Percentiles rank a stretch among this genome's conserved stretches.
Conservation (phyloP, 2,888 invertebrate genomes). For the Venusia cambrica region DNA sequence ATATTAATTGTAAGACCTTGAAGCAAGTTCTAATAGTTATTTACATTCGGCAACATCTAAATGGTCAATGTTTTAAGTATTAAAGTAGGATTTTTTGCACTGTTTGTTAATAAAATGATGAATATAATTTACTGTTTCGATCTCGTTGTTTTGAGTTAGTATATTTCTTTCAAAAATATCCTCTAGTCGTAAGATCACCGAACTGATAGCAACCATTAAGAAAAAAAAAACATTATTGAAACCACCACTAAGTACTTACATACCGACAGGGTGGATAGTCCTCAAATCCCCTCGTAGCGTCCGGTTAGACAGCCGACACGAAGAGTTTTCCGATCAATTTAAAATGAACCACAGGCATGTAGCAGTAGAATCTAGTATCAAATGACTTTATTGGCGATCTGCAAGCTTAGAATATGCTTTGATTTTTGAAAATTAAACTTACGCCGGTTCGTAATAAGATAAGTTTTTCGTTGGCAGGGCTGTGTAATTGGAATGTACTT, state of each 20-base stretch:
- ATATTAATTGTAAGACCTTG: too few relatives aligned
- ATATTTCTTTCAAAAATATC: too few relatives aligned
- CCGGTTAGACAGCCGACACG: conserved; percentile 38
- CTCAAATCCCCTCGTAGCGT: conserved; percentile 41
- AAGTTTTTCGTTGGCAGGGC: conserved; percentile 4
- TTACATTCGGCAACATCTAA: too few relatives aligned
- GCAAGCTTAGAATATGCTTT: too few relatives aligned
- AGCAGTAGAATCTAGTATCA: conserved; percentile 5
- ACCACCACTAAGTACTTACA: conserved; percentile 23
- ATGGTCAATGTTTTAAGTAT: too few relatives aligned
- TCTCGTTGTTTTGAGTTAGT: too few relatives aligned
- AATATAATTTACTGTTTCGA: too few relatives aligned
- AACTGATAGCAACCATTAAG: conserved; percentile 19
- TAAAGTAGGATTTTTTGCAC: too few relatives aligned
- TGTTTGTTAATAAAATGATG: too few relatives aligned
- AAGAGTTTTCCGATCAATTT: background rate
- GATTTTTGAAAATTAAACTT: too few relatives aligned
- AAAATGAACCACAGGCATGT: background rate
- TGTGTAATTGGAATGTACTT: conserved; percentile 13
- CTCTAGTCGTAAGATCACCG: conserved; percentile 13
- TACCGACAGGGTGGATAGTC: conserved; percentile 27
- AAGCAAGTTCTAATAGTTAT: too few relatives aligned
- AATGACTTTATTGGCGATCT: background rate
- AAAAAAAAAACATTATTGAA: conserved; percentile 18
- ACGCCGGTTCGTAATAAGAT: too few relatives aligned